Base-by-base conservation (phyloP, 2,113 vertebrate species). In the Aythya baeri region DNA sequence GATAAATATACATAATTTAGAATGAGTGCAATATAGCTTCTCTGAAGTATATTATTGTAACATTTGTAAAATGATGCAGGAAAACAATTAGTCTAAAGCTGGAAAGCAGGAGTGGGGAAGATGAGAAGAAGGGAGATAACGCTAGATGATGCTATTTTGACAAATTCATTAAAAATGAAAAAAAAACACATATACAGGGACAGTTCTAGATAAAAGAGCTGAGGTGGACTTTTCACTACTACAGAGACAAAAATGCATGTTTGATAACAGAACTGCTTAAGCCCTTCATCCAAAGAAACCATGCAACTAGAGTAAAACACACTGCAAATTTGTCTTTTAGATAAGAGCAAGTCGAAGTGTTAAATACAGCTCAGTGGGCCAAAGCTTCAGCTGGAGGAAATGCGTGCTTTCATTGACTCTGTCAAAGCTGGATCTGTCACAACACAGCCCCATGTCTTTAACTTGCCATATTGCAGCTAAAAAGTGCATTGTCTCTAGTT, bases 181-280 rank as follows among this genome's bases (percentile, higher is more conserved):
- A 77, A 66, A 12, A 38, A 73, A 34, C 34, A n/a, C 54, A 22
- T 4, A 22, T 5, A 27, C 3, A 34, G 34, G 72, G 55, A 54
- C 50, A 50, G 68, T 46, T 83, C 41, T 61, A 32, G 22, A 49
- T 38, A 2, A 75, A 76, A 71, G 6, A 55, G 22, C 0, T 20
- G 50, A 17, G 8, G 5, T 0, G 10, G 70, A 66, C 10, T 9
- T 74, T 14, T 25, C 9, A 63, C 25, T 32, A 3, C 7, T 6
- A 4, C 32, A 9, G 21, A n/a, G 54, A 27, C 38, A n/a, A 3
- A 1, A 29, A 61, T 0, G 5, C 38, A 17, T 0, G 4, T 32
- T 22, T 23, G 27, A 54, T 44, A 46, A 17, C 17, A 29, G n/a
- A 25, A 11, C 2, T 9, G 4, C 74, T 77, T 46, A 13, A n/a